Percentiles rank a stretch among this genome's conserved stretches.
phyloP scores from a whole-genome alignment of 2,113 vertebrate genomes.

The Dicerorhinus sumatrensis region DNA sequence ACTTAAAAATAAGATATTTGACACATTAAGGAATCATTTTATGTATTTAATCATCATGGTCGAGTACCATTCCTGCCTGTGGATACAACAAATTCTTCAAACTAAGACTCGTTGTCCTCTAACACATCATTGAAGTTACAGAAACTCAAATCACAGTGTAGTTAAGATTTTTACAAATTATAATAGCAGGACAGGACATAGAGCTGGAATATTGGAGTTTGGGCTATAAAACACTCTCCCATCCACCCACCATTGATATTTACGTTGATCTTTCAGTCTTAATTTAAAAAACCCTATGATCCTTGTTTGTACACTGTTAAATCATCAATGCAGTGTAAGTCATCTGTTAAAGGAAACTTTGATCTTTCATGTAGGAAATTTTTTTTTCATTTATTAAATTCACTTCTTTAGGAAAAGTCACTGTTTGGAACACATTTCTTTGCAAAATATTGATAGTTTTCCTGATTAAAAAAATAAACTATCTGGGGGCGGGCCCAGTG shows the following conservation, averaged over 20 bases:
- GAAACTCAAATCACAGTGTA: slow-evolving; percentile 93
- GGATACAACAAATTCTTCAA: slow-evolving; percentile 89
- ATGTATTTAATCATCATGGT: slow-evolving; percentile 96
- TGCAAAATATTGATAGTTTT: slow-evolving; percentile 71
- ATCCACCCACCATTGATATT: slow-evolving; percentile 84
- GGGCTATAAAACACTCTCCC: slow-evolving; percentile 86
- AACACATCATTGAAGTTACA: slow-evolving; percentile 92
- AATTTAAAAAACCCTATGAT: slow-evolving; percentile 81
- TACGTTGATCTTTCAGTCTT: slow-evolving; percentile 90
- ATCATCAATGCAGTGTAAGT: slow-evolving; percentile 83
- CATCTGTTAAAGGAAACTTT: slow-evolving; percentile 88
- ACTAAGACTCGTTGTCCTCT: slow-evolving; percentile 90
- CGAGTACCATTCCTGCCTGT: slow-evolving; percentile 92
- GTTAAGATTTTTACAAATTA: slow-evolving; percentile 88
- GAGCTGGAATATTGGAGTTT: slow-evolving; percentile 86
- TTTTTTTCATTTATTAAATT: slow-evolving; percentile 78
- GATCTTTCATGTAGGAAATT: slow-evolving; percentile 86
- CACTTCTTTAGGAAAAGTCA: slow-evolving; percentile 68
- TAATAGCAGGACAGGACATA: slow-evolving; percentile 83
- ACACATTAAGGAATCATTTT: slow-evolving; percentile 97
- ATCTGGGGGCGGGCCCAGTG: neutral
- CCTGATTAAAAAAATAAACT: slow-evolving; percentile 12
- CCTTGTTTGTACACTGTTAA: slow-evolving; percentile 86
- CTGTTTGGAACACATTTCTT: slow-evolving; percentile 74
- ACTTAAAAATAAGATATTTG: slow-evolving; percentile 94